These are phyloP conservation scores for Crotalus horridus DNA, from an alignment of 2,113 vertebrate species.

Conservation along the genomic window DNA sequence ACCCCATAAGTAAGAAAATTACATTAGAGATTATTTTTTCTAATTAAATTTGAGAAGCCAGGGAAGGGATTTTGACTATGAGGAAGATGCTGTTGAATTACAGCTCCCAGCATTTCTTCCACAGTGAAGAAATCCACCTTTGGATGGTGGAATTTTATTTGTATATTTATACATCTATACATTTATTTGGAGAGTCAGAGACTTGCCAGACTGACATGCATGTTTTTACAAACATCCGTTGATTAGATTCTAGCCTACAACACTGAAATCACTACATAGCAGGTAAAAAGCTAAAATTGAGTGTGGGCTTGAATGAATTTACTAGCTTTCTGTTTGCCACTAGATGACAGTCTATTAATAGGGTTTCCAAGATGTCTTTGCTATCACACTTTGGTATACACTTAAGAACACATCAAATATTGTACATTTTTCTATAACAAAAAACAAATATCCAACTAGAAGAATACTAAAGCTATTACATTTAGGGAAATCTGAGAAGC, in stretches of 20 bases:
- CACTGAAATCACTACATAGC: not conserved
- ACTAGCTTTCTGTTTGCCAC: not conserved
- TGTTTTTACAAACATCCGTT: not conserved
- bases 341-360: slow-evolving; percentile 23
- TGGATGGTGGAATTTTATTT: not conserved
- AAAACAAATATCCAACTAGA: not conserved
- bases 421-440: not conserved
- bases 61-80: not conserved
- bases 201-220: not conserved
- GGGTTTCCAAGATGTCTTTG: not conserved
- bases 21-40: not conserved
- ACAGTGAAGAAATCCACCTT: not conserved
- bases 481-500: not conserved
- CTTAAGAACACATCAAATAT: not conserved
- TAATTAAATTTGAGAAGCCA: not conserved
- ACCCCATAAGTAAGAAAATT: not conserved
- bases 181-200: not conserved
- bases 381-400: no score
- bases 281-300: no score
- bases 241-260: not conserved
- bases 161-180: not conserved
- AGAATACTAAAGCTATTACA: not conserved
- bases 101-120: not conserved
- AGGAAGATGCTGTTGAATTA: not conserved
- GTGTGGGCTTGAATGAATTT: not conserved